phyloP scores from a whole-genome alignment of 2,888 invertebrate species.

The Patella ulyssiponensis region DNA sequence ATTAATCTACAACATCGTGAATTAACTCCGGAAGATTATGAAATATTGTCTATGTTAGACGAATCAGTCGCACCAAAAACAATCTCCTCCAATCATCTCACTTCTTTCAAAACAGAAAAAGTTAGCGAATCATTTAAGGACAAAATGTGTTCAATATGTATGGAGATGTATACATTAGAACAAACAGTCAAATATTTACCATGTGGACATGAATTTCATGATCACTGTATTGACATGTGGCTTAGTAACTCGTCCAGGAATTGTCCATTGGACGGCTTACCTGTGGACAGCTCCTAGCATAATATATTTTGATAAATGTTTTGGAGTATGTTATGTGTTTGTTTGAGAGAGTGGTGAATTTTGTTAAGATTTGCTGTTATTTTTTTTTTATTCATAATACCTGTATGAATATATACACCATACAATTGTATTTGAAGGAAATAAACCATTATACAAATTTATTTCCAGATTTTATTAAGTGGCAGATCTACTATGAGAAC shows the following conservation, averaged over 20 bases:
- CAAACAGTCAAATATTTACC: conserved; percentile 64
- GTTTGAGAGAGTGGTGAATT: too few species aligned
- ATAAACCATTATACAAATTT: too few species aligned
- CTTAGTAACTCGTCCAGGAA: conserved; percentile 64
- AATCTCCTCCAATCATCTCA: conserved; percentile 45
- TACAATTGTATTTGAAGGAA: too few species aligned
- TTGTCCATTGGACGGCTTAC: conserved; percentile 69
- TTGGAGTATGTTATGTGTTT: too few species aligned
- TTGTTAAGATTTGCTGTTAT: too few species aligned
- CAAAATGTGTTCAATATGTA: conserved; percentile 64
- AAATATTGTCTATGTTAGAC: conserved; percentile 64
- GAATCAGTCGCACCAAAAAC: conserved; percentile 67
- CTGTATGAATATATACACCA: too few species aligned
- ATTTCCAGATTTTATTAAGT: too few species aligned
- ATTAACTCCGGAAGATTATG: conserved; percentile 70
- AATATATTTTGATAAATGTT: too few species aligned
- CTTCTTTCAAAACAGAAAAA: conserved; percentile 53
- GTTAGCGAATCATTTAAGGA: conserved; percentile 42
- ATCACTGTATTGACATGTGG: conserved; percentile 68
- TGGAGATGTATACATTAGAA: conserved; percentile 62
- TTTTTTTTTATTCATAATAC: too few species aligned
- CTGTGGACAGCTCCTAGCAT: conserved; percentile 40
- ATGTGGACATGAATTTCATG: conserved; percentile 67
- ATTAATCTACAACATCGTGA: conserved; percentile 68
- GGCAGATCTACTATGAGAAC: too few species aligned